Base-by-base conservation (phyloP, 2,888 invertebrate genomes). In the Drosophila testacea region DNA sequence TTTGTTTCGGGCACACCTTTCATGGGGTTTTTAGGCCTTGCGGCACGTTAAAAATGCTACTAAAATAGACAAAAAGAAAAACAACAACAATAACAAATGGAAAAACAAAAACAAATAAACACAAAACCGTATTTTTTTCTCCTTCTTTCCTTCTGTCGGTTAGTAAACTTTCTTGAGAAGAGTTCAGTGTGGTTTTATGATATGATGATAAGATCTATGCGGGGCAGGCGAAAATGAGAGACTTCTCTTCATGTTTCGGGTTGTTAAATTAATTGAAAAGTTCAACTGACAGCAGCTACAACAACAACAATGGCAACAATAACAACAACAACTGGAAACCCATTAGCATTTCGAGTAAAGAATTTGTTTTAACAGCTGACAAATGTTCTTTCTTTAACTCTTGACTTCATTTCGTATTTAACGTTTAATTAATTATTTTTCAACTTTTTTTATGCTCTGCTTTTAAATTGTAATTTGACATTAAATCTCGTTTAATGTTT, bases 261-360 rank as follows among this genome's bases (percentile, higher is more conserved):
- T 66, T 87, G 48, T 82, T 73, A 76, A 84, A 88, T 84, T 84
- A 84, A 84, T 87, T 85, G 88, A 85, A 83, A 84, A 84, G 83
- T 84, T 84, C 65, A 39, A 6, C 32, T 6, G 30, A 7, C 32
- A 32, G 32, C 32, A 32, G 7, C 32, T 6, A 32, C 32, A 32
- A 32, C 30, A 30, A 7, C 6, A 32, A 32, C 32, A 32, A 32
- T 7, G 7, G 30, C 44, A 62, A 32, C 41, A 60, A 34, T 44
- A 69, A 54, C 55, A 61, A 28, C 22, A 54, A 11, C 22, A 61
- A 38, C n/a, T 59, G 11, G 54, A 71, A 72, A 79, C 54, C 70
- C 85, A 84, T 84, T 82, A 87, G 76, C 85, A 81, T 81, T 81
- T 74, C 63, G 68, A 65, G 60, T 63, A 38, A 68, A 66, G 69